Percentiles rank a stretch among this genome's conserved stretches.
phyloP scores from a whole-genome alignment of 2,888 invertebrate species.

The Eledone cirrhosa region DNA sequence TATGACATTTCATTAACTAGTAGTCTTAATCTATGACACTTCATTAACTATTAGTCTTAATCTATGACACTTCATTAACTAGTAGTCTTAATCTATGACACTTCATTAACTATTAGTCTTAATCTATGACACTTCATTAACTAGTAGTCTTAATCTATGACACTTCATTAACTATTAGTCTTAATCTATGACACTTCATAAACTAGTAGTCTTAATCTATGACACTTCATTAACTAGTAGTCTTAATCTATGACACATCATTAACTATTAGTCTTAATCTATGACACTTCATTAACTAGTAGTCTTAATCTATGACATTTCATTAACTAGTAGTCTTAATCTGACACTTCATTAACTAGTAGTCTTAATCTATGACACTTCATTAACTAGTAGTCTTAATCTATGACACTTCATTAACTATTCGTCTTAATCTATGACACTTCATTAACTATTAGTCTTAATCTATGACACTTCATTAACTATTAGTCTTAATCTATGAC shows the following conservation, averaged over 20 bases:
- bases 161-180: constrained; percentile 30
- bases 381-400: constrained; percentile 31
- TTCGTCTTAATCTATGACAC: background rate
- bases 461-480: constrained; percentile 20
- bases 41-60: constrained; percentile 33
- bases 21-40: background rate
- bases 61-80: constrained; percentile 21
- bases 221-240: constrained; percentile 28
- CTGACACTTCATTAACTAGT: constrained; percentile 26
- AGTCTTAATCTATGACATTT: background rate
- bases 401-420: constrained; percentile 24
- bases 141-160: background rate
- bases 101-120: constrained; percentile 32
- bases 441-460: constrained; percentile 33
- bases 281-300: constrained; percentile 26
- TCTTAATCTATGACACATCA: background rate
- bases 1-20: constrained; percentile 26
- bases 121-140: constrained; percentile 19
- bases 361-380: background rate
- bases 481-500: background rate
- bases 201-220: too few relatives aligned
- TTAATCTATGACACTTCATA: constrained; percentile 1
- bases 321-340: constrained; percentile 31
- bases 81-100: background rate
- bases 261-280: constrained; percentile 30